Base-by-base conservation (phyloP, 2,797 vertebrate genomes). In the Aldrovandia affinis region DNA sequence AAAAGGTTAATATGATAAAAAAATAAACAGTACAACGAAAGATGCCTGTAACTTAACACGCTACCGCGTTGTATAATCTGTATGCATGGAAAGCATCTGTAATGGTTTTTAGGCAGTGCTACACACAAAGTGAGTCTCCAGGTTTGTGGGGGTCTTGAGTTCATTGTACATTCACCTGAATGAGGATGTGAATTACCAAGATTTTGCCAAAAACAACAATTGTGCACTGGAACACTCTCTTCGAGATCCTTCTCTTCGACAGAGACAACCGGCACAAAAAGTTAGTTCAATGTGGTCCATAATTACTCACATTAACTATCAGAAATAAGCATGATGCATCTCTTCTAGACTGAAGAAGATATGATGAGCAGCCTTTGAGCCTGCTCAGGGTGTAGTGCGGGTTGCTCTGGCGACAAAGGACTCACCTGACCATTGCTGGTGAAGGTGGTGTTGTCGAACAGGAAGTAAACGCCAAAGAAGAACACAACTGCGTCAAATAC, bases 391-490 rank as follows among this genome's bases (percentile, higher is more conserved):
- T 14, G 59, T 33, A 0, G 12, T 4, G 28, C 65, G 20, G 73
- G 9, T 47, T 8, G 22, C 73, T 42, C 2, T 47, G 73, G 2
- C 2, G 25, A n/a, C 14, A n/a, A 47, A 20, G 25, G 22, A 91
- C 95, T 91, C 83, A 96, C 96, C 96, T 96, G 96, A 83, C 96
- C 96, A 0, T 98, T 98, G 95, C 97, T 98, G 95, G 97, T 97
- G 94, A 99, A 96, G 70, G 96, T 92, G 79, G 97, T 97, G 93
- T 97, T 97, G 90, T 98, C 97, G 88, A 98, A 98, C 91, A 99
- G 94, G 93, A 98, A 97, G 93, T 98, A 99, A 93, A 96, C 96
- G 89, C 98, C 98, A 85, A 99, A 99, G 95, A 99, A 99, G 96
- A 99, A 99, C 77, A 99, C 97, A 39, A 97, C 78, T 6, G 98